Base-by-base conservation (phyloP, 1,140 invertebrate species). In the Macrosteles quadrilineatus region DNA sequence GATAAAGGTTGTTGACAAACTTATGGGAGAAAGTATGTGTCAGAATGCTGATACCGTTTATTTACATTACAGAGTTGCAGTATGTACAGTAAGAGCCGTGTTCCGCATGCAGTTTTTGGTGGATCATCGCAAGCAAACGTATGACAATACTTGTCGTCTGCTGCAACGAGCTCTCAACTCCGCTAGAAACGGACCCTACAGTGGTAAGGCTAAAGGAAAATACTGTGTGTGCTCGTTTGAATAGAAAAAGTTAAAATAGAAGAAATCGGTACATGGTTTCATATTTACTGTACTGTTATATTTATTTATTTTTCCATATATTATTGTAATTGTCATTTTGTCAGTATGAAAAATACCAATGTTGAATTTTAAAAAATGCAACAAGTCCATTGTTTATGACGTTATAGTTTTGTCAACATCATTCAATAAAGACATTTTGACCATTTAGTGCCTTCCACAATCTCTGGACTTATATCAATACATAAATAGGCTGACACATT, bases 1-100 rank as follows among this genome's bases (percentile, higher is more conserved):
- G n/a, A n/a, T n/a, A n/a, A n/a, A n/a, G n/a, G n/a, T n/a, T n/a
- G n/a, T n/a, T n/a, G n/a, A n/a, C n/a, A n/a, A n/a, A n/a, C n/a
- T n/a, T n/a, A n/a, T n/a, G n/a, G n/a, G n/a, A n/a, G n/a, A n/a
- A n/a, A n/a, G n/a, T n/a, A n/a, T n/a, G n/a, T n/a, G n/a, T n/a
- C n/a, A n/a, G n/a, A n/a, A n/a, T n/a, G n/a, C n/a, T n/a, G n/a
- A n/a, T n/a, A n/a, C n/a, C n/a, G n/a, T n/a, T n/a, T n/a, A n/a
- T n/a, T n/a, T n/a, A n/a, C n/a, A n/a, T 2, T 59, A 25, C 25
- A 59, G 55, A 25, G 55, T 30, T 59, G 55, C 55, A 25, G 55
- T 59, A 25, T 27, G 27, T 29, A 25, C 55, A 27, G 27, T 59
- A 2, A 2, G 55, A 2, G 21, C 25, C 6, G 55, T 59, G 55